Evolutionary conservation across 1,140 invertebrate genomes (phyloP), one percentile per base, ranked within the genome.

Genomic region (Temnothorax longispinosus): DNA sequence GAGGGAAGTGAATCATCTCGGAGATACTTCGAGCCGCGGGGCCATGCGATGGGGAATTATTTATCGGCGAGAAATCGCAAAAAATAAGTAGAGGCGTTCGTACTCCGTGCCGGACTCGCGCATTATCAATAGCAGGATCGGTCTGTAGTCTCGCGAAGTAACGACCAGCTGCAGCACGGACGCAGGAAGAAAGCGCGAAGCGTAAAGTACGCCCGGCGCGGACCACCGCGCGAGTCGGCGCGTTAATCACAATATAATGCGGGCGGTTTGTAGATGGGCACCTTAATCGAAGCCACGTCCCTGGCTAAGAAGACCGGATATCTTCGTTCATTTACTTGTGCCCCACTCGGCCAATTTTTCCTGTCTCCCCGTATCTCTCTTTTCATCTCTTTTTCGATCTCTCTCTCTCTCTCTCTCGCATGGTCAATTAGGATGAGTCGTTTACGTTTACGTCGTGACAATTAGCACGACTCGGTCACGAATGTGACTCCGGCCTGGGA

Each of bases 211-310:
- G 76, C 21, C 50, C 50, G 32, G 35, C 18, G 47, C 75, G 82
- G 85, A 89, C 86, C 89, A 90, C 85, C 86, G 85, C 89, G 88
- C 65, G 85, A 84, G 85, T 74, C 71, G 85, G 77, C 82, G 75
- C 88, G 88, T 90, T 90, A 89, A 90, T 90, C 85, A 89, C 85
- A 80, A 87, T 89, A 90, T 89, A 90, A 90, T 85, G 76, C 89
- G 56, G 77, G 74, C 67, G 84, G 69, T 85, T 90, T 85, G 86
- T 89, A 87, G 88, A 81, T 85, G 86, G 88, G 80, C 54, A 47
- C 86, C 58, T 90, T 90, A 90, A 90, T 88, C 88, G 89, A 89
- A 89, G 38, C 65, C 85, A 74, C 74, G 58, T 90, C 54, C 64
- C 88, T 75, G 88, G 32, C 13, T 47, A 38, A 64, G 65, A 78